Evolutionary conservation across 1,140 invertebrate species (phyloP), one percentile per base, ranked within the genome.

Genomic region (Drosophila obscura): DNA sequence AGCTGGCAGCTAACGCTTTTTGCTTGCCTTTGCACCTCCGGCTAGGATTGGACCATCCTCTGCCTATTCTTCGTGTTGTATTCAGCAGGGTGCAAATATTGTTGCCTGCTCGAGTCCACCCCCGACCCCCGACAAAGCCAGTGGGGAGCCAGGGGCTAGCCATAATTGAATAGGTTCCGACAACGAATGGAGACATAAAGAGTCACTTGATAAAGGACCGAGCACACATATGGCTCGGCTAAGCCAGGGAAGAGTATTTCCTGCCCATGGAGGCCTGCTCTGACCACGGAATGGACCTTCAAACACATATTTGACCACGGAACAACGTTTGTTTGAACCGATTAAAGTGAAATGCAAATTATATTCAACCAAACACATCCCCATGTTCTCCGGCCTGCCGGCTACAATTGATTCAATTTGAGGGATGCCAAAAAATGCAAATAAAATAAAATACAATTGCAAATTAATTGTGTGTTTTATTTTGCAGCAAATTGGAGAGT

Each of bases 331-430:
- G 19, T 19, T 19, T 19, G 19, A 19, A 1, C 19, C 19, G 19
- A 19, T 19, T 84, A 69, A 80, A 80, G 49, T 53, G 57, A 77
- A 84, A 84, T 69, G 80, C 77, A 80, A 84, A 84, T 0, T 24
- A 24, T 77, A 80, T 84, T 85, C 79, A 53, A 68, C 48, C 69
- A 65, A 76, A 83, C 73, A 71, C 56, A 66, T 69, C 73, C 46
- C 31, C 53, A 71, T 24, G 31, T 28, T 43, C 46, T 28, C 39
- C 55, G 31, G n/a, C 16, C 24, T 31, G 31, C 31, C 6, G 16
- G 7, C 51, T 57, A 24, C 48, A 69, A 68, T 68, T 69, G 44
- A 68, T 69, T 69, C 41, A 57, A 68, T 68, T 65, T 64, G 22
- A 53, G 24, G 28, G 31, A 50, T 63, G 50, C 26, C 5, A 49